Evolutionary conservation across 2,888 invertebrate species (phyloP), one percentile per base, ranked within the genome.

Genomic region (Heliconius charithonia): DNA sequence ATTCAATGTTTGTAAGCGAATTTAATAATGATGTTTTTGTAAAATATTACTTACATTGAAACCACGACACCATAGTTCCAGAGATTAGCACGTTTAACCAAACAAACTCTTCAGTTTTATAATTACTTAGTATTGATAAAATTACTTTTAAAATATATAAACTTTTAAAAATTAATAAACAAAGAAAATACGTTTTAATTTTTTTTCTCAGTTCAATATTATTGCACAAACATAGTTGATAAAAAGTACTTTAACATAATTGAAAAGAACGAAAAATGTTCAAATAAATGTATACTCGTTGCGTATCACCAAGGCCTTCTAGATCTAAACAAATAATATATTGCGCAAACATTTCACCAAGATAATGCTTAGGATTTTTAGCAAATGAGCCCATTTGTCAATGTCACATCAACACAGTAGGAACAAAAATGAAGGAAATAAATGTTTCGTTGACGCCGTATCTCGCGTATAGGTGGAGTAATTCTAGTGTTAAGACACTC

Each of bases 321-420:
- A 9, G 71, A 29, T 71, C 22, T 71, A 71, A 51, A 71, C 51
- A 71, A 51, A 71, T 71, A 65, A 77, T 65, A 51, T 51, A 77
- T 41, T 66, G 66, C 72, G 66, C 41, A 29, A 41, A 77, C 63
- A 73, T 77, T 67, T 77, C 72, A 73, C 27, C 65, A 56, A 10
- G 45, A 59, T 29, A 62, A 63, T 41, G 65, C 70, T 70, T 19
- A 63, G 70, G 70, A 63, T 70, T 70, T 78, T 75, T 51, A 78
- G 78, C 75, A 75, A 78, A 78, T 78, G 62, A 78, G 37, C 25
- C 41, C 78, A 63, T 78, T 45, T 69, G 37, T 78, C 78, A 78
- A 62, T 51, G 74, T 70, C 74, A 45, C 7, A 45, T 51, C 45
- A 51, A 22, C 51, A 71, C 22, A 51, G 27, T 7, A 51, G 22